phyloP scores from a whole-genome alignment of 2,888 invertebrate genomes.

The Chirona hameri region DNA sequence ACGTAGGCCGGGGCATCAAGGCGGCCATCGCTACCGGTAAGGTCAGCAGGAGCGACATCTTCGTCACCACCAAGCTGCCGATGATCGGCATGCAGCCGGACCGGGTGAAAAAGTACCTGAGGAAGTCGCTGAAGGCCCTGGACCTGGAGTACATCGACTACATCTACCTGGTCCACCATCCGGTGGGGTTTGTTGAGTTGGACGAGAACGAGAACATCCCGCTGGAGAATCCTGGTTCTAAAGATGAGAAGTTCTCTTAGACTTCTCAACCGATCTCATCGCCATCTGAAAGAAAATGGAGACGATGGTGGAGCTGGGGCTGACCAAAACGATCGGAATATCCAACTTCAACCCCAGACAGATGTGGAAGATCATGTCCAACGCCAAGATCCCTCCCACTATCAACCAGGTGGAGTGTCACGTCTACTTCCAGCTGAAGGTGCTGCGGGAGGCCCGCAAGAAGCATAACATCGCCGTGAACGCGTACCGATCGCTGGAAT shows the following conservation, averaged over 20 bases:
- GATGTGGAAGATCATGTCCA: slow-evolving; percentile 62
- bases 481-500: slow-evolving; percentile 50
- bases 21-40: background rate
- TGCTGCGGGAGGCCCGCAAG: slow-evolving; percentile 58
- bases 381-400: slow-evolving; percentile 59
- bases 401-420: slow-evolving; percentile 67
- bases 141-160: slow-evolving; percentile 74
- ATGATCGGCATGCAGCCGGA: slow-evolving; percentile 53
- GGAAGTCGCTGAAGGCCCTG: slow-evolving; percentile 62
- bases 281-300: slow-evolving; percentile 69
- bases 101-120: slow-evolving; percentile 65
- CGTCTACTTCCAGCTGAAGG: slow-evolving; percentile 68
- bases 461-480: slow-evolving; percentile 56
- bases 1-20: slow-evolving; percentile 32
- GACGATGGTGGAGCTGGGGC: slow-evolving; percentile 62
- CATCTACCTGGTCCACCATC: slow-evolving; percentile 72
- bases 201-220: slow-evolving; percentile 65
- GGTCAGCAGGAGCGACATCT: background rate
- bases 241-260: slow-evolving; percentile 47
- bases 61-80: slow-evolving; percentile 37
- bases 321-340: slow-evolving; percentile 75
- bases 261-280: slow-evolving; percentile 64
- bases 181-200: slow-evolving; percentile 61
- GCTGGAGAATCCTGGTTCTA: slow-evolving; percentile 51
- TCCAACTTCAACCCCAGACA: slow-evolving; percentile 73